phyloP scores from a whole-genome alignment of 2,888 invertebrate genomes.

The Parnassius smintheus region DNA sequence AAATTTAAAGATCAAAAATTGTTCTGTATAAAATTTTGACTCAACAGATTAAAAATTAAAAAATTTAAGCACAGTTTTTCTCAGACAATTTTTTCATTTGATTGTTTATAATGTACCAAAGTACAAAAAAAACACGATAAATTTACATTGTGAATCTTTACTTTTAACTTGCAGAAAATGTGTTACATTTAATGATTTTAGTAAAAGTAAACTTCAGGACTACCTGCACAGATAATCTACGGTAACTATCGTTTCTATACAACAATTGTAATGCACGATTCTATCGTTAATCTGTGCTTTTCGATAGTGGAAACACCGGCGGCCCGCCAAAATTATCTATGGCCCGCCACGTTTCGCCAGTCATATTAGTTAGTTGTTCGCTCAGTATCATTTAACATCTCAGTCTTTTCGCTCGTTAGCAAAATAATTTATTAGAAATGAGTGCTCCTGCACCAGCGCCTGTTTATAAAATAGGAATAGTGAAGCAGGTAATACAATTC shows the following conservation, averaged over 20 bases:
- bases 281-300: conserved; percentile 34
- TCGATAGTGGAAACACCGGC: conserved; percentile 56
- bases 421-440: conserved; percentile 57
- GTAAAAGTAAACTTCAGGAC: too few relatives aligned
- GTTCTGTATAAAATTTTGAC: too few relatives aligned
- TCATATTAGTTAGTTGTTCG: conserved; percentile 59
- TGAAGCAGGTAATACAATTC: conserved; percentile 71
- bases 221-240: too few relatives aligned
- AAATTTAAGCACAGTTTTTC: too few relatives aligned
- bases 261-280: neutral
- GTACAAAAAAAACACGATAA: neutral
- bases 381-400: conserved; percentile 56
- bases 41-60: too few relatives aligned
- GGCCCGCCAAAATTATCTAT: too few relatives aligned
- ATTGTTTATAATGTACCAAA: neutral
- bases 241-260: too few relatives aligned
- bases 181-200: neutral
- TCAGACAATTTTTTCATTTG: too few relatives aligned
- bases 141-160: neutral
- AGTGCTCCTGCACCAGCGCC: conserved; percentile 66
- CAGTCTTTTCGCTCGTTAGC: conserved; percentile 48
- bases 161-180: neutral
- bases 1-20: neutral
- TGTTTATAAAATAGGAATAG: conserved; percentile 69
- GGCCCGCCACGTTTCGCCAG: conserved; percentile 67